A percentile compares a stretch with the other conserved stretches of the same genome.
Evolutionary conservation across 2,888 invertebrate genomes (phyloP).

Genomic region (Brenthis daphne): DNA sequence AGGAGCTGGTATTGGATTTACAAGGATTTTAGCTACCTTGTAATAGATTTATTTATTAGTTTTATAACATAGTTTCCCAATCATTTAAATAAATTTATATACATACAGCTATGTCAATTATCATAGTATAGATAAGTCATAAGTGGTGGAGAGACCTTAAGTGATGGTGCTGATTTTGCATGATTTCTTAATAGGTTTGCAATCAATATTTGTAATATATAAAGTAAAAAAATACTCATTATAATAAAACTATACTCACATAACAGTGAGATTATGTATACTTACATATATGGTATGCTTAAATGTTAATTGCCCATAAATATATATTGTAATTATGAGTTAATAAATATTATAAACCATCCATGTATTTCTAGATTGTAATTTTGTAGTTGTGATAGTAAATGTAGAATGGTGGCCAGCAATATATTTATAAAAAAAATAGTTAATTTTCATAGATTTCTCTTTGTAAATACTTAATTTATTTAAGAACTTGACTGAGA

Average conservation of each 20-base stretch:
- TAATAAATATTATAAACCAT: slow-evolving; percentile 19
- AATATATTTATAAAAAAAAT: slow-evolving; percentile 12
- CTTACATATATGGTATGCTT: slow-evolving; percentile 16
- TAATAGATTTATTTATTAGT: slow-evolving; percentile 68
- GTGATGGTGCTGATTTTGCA: slow-evolving; percentile 39
- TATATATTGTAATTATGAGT: slow-evolving; percentile 13
- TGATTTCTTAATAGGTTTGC: slow-evolving; percentile 33
- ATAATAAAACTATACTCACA: slow-evolving; percentile 27
- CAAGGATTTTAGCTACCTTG: slow-evolving; percentile 95
- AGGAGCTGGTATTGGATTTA: slow-evolving; percentile 95
- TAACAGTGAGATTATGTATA: slow-evolving; percentile 21
- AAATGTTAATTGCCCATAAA: slow-evolving; percentile 16
- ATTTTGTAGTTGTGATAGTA: slow-evolving; percentile 7
- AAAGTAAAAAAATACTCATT: slow-evolving; percentile 37
- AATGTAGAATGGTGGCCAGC: slow-evolving; percentile 20
- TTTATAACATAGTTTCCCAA: slow-evolving; percentile 29
- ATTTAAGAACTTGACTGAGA: slow-evolving; percentile 28
- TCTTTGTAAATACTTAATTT: slow-evolving; percentile 27
- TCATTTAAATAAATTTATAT: slow-evolving; percentile 32
- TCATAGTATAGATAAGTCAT: slow-evolving; percentile 33
- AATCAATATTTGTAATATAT: slow-evolving; percentile 26
- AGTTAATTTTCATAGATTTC: slow-evolving; percentile 6
- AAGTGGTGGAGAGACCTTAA: slow-evolving; percentile 34
- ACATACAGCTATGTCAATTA: slow-evolving; percentile 44
- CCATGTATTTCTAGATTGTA: slow-evolving; percentile 2